Evolutionary conservation across 2,113 vertebrate genomes (phyloP), one percentile per base, ranked within the genome.

Genomic region (Chaetops frenatus): DNA sequence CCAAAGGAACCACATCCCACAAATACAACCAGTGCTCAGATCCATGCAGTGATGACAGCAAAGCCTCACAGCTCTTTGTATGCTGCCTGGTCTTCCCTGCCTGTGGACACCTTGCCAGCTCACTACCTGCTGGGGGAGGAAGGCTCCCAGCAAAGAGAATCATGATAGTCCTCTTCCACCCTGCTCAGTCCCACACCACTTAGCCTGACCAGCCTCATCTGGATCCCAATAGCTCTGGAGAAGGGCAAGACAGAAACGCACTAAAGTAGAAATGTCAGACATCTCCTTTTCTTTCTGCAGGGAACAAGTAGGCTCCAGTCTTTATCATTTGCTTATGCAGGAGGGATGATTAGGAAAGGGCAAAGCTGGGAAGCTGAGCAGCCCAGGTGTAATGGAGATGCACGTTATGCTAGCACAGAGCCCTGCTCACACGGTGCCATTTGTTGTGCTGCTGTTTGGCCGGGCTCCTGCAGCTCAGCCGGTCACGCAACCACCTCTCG

Each of bases 131-230:
- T 3, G 12, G 16, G 27, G 3, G 10, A 89, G 44, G 42, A 2
- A 5, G 35, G 28, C 38, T 91, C 21, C 53, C 19, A n/a, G 71
- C 27, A 64, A 74, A 60, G 36, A 58, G 17, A 77, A 48, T 33
- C 0, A 0, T 57, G 31, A 15, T 20, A 67, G 9, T 35, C 9
- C 13, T 81, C 44, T 78, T 40, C n/a, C 48, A 44, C n/a, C 19
- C 45, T 2, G 5, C 31, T 28, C 35, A 28, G 48, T 50, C 42
- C 36, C 14, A 56, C 9, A 5, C 47, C 54, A 29, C 45, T n/a
- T 29, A 67, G 40, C 66, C 62, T 64, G 51, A 54, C 29, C 14
- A 38, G 47, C 31, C 76, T 51, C 28, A 25, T n/a, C 16, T 47
- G 60, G 35, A 69, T 42, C 21, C 53, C 0, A 0, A 15, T 5